Conservation (phyloP, 2,888 invertebrate species). For the Phoenoteleia sp. region DNA sequence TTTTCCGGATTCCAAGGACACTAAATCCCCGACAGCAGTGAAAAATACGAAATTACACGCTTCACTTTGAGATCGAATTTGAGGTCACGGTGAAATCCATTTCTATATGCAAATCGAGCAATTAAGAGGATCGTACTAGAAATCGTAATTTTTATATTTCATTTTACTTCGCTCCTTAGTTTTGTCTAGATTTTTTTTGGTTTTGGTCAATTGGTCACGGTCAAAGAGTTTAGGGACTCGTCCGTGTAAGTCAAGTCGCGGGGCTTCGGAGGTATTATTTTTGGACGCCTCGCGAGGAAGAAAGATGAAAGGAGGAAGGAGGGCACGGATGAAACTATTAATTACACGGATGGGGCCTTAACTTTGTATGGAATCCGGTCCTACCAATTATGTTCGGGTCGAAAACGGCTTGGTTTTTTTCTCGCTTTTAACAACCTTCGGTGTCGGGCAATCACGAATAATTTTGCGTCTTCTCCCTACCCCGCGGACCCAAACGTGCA, state of each 20-base stretch:
- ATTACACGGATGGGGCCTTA: constrained; percentile 80
- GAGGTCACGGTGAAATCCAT: constrained; percentile 5
- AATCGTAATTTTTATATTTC: constrained; percentile 7
- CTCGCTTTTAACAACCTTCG: constrained; percentile 61
- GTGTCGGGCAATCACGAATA: constrained; percentile 71
- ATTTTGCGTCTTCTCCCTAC: constrained; percentile 42
- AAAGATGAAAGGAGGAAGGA: constrained; percentile 65
- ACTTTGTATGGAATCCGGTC: constrained; percentile 83
- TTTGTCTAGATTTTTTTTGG: background rate
- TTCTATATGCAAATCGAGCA: constrained; percentile 47
- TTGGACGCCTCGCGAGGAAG: constrained; percentile 50
- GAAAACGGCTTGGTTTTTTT: constrained; percentile 71
- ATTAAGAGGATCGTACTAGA: constrained; percentile 39
- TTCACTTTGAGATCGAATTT: background rate
- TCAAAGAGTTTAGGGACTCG: constrained; percentile 28
- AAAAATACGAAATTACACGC: too few relatives aligned
- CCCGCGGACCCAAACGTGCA: constrained; percentile 16
- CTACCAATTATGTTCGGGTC: constrained; percentile 82
- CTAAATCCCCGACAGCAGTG: too few relatives aligned
- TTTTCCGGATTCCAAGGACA: too few relatives aligned
- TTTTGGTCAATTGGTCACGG: constrained; percentile 59
- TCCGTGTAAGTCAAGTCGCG: constrained; percentile 34
- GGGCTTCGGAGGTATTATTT: constrained; percentile 58
- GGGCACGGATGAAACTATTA: constrained; percentile 81
- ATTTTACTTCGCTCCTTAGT: too few relatives aligned